Base-by-base conservation (phyloP, 2,797 vertebrate genomes). In the Schizothorax lantsangensis region DNA sequence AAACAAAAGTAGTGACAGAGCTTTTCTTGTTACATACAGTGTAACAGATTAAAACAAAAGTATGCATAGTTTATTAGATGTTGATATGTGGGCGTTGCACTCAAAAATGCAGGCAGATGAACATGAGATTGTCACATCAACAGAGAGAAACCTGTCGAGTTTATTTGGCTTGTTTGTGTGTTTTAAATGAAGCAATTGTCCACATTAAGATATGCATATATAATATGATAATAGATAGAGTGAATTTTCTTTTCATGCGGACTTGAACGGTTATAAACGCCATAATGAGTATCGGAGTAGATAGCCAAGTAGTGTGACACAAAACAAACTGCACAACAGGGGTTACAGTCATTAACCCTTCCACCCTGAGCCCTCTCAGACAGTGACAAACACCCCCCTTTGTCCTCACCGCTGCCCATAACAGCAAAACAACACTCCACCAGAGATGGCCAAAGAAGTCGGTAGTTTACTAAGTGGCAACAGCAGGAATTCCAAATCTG, bases 261-360 rank as follows among this genome's bases (percentile, higher is more conserved):
- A 69, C 62, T 68, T 78, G 23, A 78, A 54, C 23, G 23, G 54
- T 78, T 81, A 43, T 78, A 59, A 72, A 21, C 5, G 73, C 38
- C 49, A 21, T 86, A 83, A 94, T 92, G 92, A 92, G 91, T 92
- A 93, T 90, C 88, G 73, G 89, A 88, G 91, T 79, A 81, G 93
- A 91, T 92, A 91, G 92, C 91, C 91, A 95, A 95, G 93, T 83
- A 91, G 93, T 93, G 91, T 90, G 92, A 92, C 91, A 93, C 94
- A 93, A 94, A 95, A 92, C 95, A 95, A 95, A 95, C 92, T 91
- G 92, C 92, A 91, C 89, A 94, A 89, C 92, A 93, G 89, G 94
- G 93, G 94, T 90, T 81, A 95, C 92, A 92, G 93, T 95, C 94
- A 95, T 95, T 95, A 95, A 95, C 95, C 95, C 94, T 93, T 79